Evolutionary conservation across 1,140 invertebrate genomes (phyloP).

Genomic region (Eupristina koningsbergeri): DNA sequence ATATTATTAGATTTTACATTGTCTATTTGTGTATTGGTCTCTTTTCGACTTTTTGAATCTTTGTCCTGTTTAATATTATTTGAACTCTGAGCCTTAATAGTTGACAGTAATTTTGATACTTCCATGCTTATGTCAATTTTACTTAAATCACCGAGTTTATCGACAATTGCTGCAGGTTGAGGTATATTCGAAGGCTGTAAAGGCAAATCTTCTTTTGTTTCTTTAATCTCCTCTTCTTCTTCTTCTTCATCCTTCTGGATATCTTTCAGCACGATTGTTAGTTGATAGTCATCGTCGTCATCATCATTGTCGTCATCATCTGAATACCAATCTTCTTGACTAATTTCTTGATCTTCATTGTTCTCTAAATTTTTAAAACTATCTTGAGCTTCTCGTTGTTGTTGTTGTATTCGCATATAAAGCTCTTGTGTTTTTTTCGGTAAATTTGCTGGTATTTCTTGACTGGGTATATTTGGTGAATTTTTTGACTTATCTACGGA

Average conservation of each 20-base stretch:
- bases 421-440: constrained; percentile 81
- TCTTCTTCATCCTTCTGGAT: constrained; percentile 62
- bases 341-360: constrained; percentile 73
- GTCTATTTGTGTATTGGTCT: constrained; percentile 15
- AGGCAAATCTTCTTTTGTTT: constrained; percentile 40
- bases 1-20: constrained; percentile 12
- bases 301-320: constrained; percentile 78
- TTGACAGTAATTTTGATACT: constrained; percentile 79
- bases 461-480: constrained; percentile 28
- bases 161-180: constrained; percentile 74
- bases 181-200: constrained; percentile 59
- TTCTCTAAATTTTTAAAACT: constrained; percentile 72
- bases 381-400: constrained; percentile 76
- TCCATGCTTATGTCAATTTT: constrained; percentile 84
- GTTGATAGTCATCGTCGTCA: constrained; percentile 64
- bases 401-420: constrained; percentile 80
- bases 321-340: constrained; percentile 84
- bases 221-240: constrained; percentile 51
- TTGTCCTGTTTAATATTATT: constrained; percentile 46
- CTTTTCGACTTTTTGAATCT: constrained; percentile 26
- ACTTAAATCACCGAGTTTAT: constrained; percentile 79
- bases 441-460: constrained; percentile 73
- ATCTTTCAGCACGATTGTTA: constrained; percentile 70
- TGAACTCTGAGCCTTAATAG: constrained; percentile 75
- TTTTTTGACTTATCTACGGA: constrained; percentile 16